A percentile compares a stretch with the other conserved stretches of the same genome.
These are phyloP conservation scores for Siniperca scherzeri DNA, from an alignment of 2,797 vertebrate genomes.

Conservation along the genomic window DNA sequence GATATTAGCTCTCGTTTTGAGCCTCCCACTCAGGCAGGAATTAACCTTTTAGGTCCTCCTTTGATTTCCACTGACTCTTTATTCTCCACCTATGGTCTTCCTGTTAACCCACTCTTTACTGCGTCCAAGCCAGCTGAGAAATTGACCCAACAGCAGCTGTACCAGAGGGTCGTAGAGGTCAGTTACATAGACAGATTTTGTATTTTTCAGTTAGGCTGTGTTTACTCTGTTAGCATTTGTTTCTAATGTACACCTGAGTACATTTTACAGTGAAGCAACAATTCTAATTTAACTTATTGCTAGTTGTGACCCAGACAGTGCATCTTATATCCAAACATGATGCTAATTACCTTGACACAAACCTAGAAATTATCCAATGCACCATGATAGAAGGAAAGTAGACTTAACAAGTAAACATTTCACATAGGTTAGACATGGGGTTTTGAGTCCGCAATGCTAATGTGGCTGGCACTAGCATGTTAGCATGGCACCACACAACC, in stretches of 20 bases:
- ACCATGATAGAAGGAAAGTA: neutral
- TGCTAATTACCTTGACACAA: neutral
- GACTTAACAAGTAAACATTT: neutral
- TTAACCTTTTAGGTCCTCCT: conserved; percentile 22
- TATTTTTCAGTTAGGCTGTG: neutral
- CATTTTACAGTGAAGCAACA: neutral
- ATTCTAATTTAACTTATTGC: neutral
- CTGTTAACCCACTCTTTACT: neutral
- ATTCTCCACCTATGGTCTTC: neutral
- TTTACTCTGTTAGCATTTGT: conserved; percentile 9
- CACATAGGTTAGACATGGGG: neutral
- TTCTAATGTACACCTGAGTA: neutral
- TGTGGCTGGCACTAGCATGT: neutral
- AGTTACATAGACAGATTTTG: conserved; percentile 24
- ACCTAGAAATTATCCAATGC: neutral
- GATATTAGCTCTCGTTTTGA: neutral
- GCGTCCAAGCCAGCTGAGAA: conserved; percentile 30
- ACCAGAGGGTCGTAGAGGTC: conserved; percentile 75
- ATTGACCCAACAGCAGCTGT: conserved; percentile 71
- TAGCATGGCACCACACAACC: neutral
- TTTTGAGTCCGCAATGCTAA: neutral
- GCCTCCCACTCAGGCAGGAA: neutral
- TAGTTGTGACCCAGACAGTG: neutral
- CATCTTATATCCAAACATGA: neutral
- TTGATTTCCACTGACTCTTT: neutral